Conservation (phyloP, 2,113 vertebrate species). For the Peromyscus polionotus region DNA sequence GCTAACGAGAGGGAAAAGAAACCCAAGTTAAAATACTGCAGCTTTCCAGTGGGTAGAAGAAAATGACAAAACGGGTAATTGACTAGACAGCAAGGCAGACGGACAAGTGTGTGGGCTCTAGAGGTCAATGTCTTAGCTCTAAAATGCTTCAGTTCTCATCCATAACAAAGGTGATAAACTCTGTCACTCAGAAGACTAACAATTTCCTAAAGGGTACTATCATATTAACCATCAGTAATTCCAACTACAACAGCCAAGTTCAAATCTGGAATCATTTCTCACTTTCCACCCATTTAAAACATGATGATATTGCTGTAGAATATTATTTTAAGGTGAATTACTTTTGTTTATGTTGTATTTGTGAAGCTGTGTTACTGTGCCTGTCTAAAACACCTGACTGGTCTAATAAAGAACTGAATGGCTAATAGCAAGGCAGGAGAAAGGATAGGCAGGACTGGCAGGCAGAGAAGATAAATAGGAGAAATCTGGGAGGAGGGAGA, state of each 20-base stretch:
- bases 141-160: background rate
- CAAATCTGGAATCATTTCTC: conserved; percentile 13
- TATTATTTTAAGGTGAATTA: too few relatives aligned
- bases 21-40: conserved; percentile 8
- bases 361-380: too few relatives aligned
- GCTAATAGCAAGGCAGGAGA: too few relatives aligned
- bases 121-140: background rate
- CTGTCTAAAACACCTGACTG: too few relatives aligned
- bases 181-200: background rate
- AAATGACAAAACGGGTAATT: conserved; percentile 30
- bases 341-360: too few relatives aligned
- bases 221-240: background rate
- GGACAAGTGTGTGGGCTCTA: background rate
- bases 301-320: background rate
- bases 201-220: background rate
- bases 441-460: too few relatives aligned
- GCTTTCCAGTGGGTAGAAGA: conserved; percentile 25
- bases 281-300: conserved; percentile 3
- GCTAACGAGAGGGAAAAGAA: conserved; percentile 43
- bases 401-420: too few relatives aligned
- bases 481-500: too few relatives aligned
- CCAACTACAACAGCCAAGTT: conserved; percentile 16
- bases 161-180: background rate
- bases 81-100: too few relatives aligned
- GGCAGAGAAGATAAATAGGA: too few relatives aligned